Conservation (phyloP, 1,140 invertebrate species). For the Rhagoletis zephyria region DNA sequence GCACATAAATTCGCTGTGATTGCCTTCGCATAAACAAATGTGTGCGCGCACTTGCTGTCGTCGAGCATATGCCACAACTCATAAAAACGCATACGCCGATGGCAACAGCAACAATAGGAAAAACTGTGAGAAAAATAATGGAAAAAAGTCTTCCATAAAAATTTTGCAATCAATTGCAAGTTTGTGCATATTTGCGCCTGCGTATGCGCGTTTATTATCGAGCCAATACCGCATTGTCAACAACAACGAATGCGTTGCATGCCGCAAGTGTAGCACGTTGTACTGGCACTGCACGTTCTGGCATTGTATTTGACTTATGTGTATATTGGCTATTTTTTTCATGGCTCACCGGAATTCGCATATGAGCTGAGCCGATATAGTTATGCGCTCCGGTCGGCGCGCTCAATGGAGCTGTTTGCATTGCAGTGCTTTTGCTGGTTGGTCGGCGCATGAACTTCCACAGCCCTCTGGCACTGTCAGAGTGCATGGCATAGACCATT, state of each 20-base stretch:
- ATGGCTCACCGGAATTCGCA: not conserved
- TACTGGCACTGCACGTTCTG: not conserved
- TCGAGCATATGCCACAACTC: not conserved
- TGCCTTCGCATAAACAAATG: not conserved
- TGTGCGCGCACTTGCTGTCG: not conserved
- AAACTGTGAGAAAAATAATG: not conserved
- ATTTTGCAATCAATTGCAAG: conserved; percentile 45
- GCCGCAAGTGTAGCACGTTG: conserved; percentile 35
- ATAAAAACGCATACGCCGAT: not conserved
- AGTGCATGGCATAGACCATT: not conserved
- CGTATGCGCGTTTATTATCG: not conserved
- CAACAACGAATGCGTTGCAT: conserved; percentile 40
- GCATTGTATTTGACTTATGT: conserved; percentile 25
- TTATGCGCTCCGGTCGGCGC: not conserved
- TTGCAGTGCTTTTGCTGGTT: not conserved
- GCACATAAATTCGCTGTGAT: conserved; percentile 35
- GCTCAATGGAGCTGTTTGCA: not conserved
- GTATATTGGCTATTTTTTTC: conserved; percentile 12
- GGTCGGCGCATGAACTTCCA: not conserved
- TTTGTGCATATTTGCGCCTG: not conserved
- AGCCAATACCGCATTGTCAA: conserved; percentile 49
- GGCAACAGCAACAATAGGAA: not conserved
- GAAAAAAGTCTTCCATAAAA: not conserved
- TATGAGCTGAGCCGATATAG: not conserved
- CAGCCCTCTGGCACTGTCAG: not conserved